Evolutionary conservation across 2,113 vertebrate species (phyloP), one percentile per base, ranked within the genome.

Genomic region (Corythornis cristatus): DNA sequence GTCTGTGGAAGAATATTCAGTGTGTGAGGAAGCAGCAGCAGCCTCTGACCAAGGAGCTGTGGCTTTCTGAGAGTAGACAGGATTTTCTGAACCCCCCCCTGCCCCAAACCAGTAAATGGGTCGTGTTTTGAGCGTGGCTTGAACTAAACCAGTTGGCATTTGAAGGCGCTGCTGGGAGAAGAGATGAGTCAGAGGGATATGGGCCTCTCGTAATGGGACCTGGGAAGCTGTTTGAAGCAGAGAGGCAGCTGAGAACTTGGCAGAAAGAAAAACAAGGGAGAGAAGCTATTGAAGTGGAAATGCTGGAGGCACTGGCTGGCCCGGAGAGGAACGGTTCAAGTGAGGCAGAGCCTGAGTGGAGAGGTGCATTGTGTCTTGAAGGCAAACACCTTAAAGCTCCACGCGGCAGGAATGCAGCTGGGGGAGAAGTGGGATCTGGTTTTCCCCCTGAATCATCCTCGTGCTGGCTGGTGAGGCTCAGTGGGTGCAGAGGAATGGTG

Each of bases 261-360:
- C 84, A 89, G 71, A 46, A 54, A 29, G 76, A n/a, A 51, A 87
- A 96, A 50, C 54, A 26, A 60, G 50, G 31, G 61, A 50, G 75
- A 53, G 74, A 35, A 85, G 54, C 67, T 43, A 20, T 89, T 83
- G 66, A 86, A 92, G 77, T 71, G 66, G 91, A 87, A 79, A 8
- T 60, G 75, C 92, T 96, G 92, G 73, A 92, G 89, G 86, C 83
- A 20, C 46, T 66, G 90, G 28, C 72, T 83, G 93, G 16, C 70
- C 83, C 42, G 10, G 7, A n/a, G 58, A 67, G 62, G 46, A 42
- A 31, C 28, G 57, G 35, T 19, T 76, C 11, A 28, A 13, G 4
- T 21, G 8, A 33, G 43, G 62, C 84, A 81, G 17, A 77, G 60
- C 76, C 65, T 29, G 22, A 29, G 72, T 6, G 4, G 21, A 79